Conservation (phyloP, 2,113 vertebrate species). For the Toxotes chatareus region DNA sequence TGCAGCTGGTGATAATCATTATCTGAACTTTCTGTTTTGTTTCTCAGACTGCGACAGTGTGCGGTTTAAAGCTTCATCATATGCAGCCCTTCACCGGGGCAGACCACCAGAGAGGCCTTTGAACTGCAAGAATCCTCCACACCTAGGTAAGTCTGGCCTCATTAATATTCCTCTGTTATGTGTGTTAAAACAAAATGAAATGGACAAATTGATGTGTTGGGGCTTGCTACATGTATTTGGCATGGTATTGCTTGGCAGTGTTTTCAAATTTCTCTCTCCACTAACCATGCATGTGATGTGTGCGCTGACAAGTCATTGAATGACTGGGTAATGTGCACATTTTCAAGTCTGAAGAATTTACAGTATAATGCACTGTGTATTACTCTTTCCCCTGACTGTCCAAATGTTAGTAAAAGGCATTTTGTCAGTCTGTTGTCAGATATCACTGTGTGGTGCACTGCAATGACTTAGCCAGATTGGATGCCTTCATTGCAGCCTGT, state of each 20-base stretch:
- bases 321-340: background rate
- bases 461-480: background rate
- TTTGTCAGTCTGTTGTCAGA: background rate
- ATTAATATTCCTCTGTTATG: background rate
- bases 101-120: conserved; percentile 96
- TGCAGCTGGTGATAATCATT: conserved; percentile 1
- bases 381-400: conserved; percentile 9
- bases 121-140: conserved; percentile 87
- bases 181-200: background rate
- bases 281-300: background rate
- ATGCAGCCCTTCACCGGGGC: conserved; percentile 96
- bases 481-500: background rate
- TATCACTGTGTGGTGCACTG: background rate
- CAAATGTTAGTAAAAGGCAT: background rate
- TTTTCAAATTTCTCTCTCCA: background rate
- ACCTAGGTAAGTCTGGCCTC: conserved; percentile 84
- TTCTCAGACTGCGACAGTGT: conserved; percentile 89
- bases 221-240: background rate
- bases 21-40: conserved; percentile 38
- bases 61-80: conserved; percentile 91
- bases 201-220: background rate
- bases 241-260: background rate
- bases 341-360: background rate
- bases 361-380: background rate
- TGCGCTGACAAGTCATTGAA: background rate